Base-by-base conservation (phyloP, 2,797 vertebrate species). In the Chiroxiphia lanceolata region DNA sequence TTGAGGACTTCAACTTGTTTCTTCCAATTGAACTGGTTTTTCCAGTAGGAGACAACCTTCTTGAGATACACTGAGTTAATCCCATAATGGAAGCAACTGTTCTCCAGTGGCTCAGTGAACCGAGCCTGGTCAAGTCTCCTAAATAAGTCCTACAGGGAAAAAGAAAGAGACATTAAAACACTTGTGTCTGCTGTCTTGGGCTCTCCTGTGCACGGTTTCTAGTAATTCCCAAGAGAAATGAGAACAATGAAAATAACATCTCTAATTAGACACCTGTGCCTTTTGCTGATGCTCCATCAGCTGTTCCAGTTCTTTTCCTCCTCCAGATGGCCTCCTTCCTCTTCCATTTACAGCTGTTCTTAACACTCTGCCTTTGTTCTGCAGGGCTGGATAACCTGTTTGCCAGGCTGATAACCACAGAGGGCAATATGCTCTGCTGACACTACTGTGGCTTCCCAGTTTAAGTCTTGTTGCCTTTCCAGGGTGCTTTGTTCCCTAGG, bases 1-100 rank as follows among this genome's bases (percentile, higher is more conserved):
- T 98, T 98, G 61, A 98, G 97, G 78, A 96, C 18, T 53, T 98
- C 98, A 78, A 98, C 97, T 95, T 98, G 98, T 86, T 98, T 98
- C 96, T 80, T 97, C 98, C 98, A 98, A 69, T 97, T 96, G 81
- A 98, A 98, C 16, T 95, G 89, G 9, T 98, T 98, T 95, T 96
- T 97, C 98, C 98, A 98, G 91, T 98, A 98, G 60, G 97, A 95
- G 53, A 98, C 36, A 67, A 98, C 64, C 79, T 98, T 98, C 91
- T 84, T 97, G 87, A 98, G 96, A 54, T 98, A 96, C 29, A 31
- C 80, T 0, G 89, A 71, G 86, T 98, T 98, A 85, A 94, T 97
- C 15, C 98, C 98, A 18, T 98, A 98, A 71, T 97, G 97, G 93
- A 98, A 98, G 53, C 77, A 72, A 53, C 97, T 97, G 77, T 94